Conservation (phyloP, 1,140 invertebrate genomes). For the Sitophilus oryzae region DNA sequence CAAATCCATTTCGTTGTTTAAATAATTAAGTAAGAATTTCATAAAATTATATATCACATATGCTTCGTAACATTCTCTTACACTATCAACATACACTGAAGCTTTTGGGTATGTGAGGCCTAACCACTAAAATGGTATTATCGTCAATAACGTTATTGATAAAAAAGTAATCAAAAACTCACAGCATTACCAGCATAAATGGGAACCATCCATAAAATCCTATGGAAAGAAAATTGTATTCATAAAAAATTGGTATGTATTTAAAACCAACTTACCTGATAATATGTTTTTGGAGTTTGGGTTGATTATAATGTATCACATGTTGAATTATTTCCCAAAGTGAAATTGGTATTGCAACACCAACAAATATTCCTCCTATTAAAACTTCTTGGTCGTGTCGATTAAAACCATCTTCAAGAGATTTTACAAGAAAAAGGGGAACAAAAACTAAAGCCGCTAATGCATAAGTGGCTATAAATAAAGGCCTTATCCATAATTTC, state of each 20-base stretch:
- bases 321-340: conserved; percentile 93
- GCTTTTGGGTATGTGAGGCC: conserved; percentile 73
- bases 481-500: conserved; percentile 82
- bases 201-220: conserved; percentile 97
- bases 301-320: conserved; percentile 89
- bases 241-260: neutral
- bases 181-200: conserved; percentile 93
- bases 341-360: conserved; percentile 84
- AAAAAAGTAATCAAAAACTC: too few relatives aligned
- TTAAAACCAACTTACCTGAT: conserved; percentile 60
- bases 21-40: conserved; percentile 87
- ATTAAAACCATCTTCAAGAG: conserved; percentile 63
- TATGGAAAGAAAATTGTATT: conserved; percentile 46
- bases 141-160: too few relatives aligned
- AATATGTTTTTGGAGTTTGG: conserved; percentile 88
- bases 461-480: conserved; percentile 72
- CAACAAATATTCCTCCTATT: conserved; percentile 84
- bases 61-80: conserved; percentile 92
- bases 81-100: conserved; percentile 86
- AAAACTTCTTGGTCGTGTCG: conserved; percentile 72
- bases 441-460: conserved; percentile 76
- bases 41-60: conserved; percentile 98
- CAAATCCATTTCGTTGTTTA: conserved; percentile 76
- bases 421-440: conserved; percentile 72
- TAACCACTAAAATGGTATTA: conserved; percentile 62